Conservation (phyloP, 2,113 vertebrate genomes). For the Tursiops truncatus region DNA sequence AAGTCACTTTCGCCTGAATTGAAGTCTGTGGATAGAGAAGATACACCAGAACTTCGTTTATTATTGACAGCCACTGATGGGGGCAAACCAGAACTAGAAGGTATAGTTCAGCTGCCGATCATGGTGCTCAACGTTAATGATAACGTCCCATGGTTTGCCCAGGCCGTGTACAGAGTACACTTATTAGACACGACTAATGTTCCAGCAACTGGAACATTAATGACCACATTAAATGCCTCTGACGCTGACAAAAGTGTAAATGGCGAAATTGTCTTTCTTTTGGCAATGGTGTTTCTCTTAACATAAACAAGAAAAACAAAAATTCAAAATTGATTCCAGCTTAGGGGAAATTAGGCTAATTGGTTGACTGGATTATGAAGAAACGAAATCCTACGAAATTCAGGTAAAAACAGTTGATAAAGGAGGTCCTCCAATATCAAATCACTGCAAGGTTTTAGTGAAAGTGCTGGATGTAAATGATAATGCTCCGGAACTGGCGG, state of each 20-base stretch:
- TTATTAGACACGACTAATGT: constrained; percentile 54
- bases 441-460: constrained; percentile 83
- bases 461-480: constrained; percentile 88
- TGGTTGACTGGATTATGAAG: constrained; percentile 76
- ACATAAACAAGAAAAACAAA: neutral
- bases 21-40: constrained; percentile 80
- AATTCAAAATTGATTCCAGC: neutral
- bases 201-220: constrained; percentile 35
- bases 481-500: constrained; percentile 80
- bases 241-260: constrained; percentile 70
- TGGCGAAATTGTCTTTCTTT: constrained; percentile 49
- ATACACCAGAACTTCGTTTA: constrained; percentile 51
- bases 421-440: constrained; percentile 77
- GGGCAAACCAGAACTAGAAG: constrained; percentile 79
- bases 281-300: neutral
- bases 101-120: constrained; percentile 74
- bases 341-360: constrained; percentile 78
- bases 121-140: constrained; percentile 78
- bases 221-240: constrained; percentile 65
- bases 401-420: constrained; percentile 83
- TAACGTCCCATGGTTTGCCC: constrained; percentile 74
- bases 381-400: constrained; percentile 80
- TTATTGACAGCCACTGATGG: constrained; percentile 82
- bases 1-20: constrained; percentile 77
- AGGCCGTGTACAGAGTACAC: constrained; percentile 64